Conservation (phyloP, 2,888 invertebrate genomes). For the Corythucha ciliata region DNA sequence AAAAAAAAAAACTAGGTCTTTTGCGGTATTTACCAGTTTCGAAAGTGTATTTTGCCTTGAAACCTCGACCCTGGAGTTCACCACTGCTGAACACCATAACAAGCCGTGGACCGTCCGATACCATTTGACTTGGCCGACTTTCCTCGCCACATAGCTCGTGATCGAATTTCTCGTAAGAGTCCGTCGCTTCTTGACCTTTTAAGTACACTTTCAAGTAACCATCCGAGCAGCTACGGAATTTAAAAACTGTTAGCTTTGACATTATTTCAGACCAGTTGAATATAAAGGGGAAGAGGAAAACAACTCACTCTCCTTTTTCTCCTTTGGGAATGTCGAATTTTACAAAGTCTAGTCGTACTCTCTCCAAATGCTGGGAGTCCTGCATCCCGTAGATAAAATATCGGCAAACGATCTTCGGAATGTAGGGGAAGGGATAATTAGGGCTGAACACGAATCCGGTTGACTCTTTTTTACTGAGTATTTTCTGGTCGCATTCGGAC, state of each 20-base stretch:
- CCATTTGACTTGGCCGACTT: constrained; percentile 50
- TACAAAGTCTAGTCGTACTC: constrained; percentile 79
- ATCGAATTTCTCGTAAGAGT: constrained; percentile 88
- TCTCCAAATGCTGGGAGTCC: constrained; percentile 90
- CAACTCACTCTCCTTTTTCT: constrained; percentile 67
- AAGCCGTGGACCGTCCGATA: constrained; percentile 84
- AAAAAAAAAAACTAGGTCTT: constrained; percentile 4
- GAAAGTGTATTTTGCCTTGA: constrained; percentile 78
- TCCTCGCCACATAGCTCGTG: constrained; percentile 81
- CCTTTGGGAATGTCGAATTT: constrained; percentile 85
- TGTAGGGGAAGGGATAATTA: constrained; percentile 91
- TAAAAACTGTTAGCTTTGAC: background rate
- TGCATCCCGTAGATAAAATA: constrained; percentile 98
- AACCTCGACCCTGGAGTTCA: constrained; percentile 79
- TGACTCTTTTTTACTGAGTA: constrained; percentile 86
- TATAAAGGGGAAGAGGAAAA: background rate
- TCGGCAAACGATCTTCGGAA: constrained; percentile 91
- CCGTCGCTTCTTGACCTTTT: constrained; percentile 84
- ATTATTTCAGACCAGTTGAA: background rate
- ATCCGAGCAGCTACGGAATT: constrained; percentile 61
- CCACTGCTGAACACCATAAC: constrained; percentile 94
- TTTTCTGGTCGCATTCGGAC: constrained; percentile 97
- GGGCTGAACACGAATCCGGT: constrained; percentile 90
- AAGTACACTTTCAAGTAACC: constrained; percentile 84
- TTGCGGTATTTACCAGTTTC: constrained; percentile 57